Evolutionary conservation across 2,888 invertebrate species (phyloP), one percentile per base, ranked within the genome.

Genomic region (Cataglyphis rosenhaueri): DNA sequence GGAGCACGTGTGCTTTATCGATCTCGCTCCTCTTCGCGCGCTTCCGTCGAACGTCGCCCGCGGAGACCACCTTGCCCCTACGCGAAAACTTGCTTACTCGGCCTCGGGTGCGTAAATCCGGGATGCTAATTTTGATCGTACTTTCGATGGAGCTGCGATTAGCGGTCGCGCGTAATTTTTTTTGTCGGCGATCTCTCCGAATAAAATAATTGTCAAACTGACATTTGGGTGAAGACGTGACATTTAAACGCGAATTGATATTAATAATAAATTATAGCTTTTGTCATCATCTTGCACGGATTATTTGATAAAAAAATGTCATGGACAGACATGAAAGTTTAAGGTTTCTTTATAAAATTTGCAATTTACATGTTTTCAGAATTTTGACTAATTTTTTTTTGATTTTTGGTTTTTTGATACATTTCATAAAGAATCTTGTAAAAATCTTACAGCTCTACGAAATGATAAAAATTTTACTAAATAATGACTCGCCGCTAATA

Each of bases 1-100:
- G 89, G 86, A 91, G 88, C 92, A 92, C 91, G 91, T 92, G 91
- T 91, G 91, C 89, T 91, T 92, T 92, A 92, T 93, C 91, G 92
- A 92, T 92, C 92, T 90, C 88, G 83, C 74, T 83, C 52, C 64
- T 75, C 71, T 71, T 78, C 68, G 81, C 75, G 62, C 81, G 44
- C 44, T 44, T 38, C 78, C 82, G 87, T 83, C 83, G 82, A 83
- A 84, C 85, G 74, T 87, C 85, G 87, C 75, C 87, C 82, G 61
- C 87, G 83, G 85, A 85, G 88, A 89, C 85, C 86, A 84, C 88
- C 82, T 82, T 82, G 89, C 68, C 82, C 68, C 84, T 44, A 32
- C 64, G 61, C 70, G 81, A 59, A 73, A 66, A 41, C 76, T 75
- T 65, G 74, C 71, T 81, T 79, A 29, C 6, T 70, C 59, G 84